Percentiles rank a stretch among this genome's conserved stretches.
Conservation (phyloP, 2,888 invertebrate genomes). For the Hirtodrosophila cameraria region DNA sequence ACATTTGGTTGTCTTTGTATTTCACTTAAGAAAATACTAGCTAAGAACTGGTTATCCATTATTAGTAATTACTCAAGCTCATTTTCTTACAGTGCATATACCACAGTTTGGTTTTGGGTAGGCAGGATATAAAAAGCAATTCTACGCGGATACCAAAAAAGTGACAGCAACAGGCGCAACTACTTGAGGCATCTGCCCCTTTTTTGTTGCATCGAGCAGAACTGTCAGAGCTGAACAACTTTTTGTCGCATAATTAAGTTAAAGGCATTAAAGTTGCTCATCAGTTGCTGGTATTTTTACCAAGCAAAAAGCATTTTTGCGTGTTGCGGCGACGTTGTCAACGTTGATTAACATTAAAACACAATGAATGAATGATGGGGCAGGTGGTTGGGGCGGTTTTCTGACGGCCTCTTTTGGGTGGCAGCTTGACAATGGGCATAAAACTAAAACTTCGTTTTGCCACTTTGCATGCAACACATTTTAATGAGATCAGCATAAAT, state of each 20-base stretch:
- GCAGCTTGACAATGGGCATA: constrained; percentile 48
- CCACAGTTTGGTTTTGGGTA: no score
- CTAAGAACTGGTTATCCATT: no score
- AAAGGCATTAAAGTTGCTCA: constrained; percentile 54
- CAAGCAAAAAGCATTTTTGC: constrained; percentile 62
- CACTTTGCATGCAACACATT: constrained; percentile 63
- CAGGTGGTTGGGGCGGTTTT: neutral
- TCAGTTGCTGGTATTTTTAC: constrained; percentile 24
- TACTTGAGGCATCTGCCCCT: constrained; percentile 43
- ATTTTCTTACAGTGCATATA: neutral
- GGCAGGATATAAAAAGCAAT: constrained; percentile 13
- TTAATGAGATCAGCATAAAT: constrained; percentile 81
- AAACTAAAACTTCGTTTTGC: constrained; percentile 71
- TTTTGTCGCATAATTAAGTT: constrained; percentile 67
- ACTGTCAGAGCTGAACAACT: constrained; percentile 26
- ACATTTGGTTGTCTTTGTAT: no score
- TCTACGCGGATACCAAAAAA: constrained; percentile 22
- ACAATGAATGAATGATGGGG: constrained; percentile 81
- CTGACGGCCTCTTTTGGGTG: constrained; percentile 4
- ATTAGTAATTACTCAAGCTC: neutral
- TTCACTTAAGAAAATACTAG: no score
- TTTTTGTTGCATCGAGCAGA: neutral
- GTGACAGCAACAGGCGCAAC: constrained; percentile 70
- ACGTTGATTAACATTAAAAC: constrained; percentile 81
- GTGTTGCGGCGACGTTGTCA: constrained; percentile 73